Evolutionary conservation across 2,888 invertebrate species (phyloP).

Genomic region (Ramazzottius varieornatus): DNA sequence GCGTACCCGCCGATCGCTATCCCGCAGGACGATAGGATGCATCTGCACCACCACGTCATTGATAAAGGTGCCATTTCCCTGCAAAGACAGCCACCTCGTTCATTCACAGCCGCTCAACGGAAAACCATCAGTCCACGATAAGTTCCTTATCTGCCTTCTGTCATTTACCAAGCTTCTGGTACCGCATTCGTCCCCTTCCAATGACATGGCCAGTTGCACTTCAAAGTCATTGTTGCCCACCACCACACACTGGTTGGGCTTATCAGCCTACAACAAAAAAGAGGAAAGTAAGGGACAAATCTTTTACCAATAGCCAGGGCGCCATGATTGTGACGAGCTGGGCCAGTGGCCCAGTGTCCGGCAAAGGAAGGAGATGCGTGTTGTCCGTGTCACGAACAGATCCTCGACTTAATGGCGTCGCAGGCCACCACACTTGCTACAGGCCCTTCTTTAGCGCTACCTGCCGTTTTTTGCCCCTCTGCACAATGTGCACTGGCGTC

Average conservation of each 20-base stretch:
- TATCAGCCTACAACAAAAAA: not conserved
- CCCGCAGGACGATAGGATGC: slow-evolving; percentile 11
- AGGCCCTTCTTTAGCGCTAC: too few species aligned
- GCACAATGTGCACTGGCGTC: too few species aligned
- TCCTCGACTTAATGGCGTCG: too few species aligned
- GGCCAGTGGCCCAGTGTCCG: too few species aligned
- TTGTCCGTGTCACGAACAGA: too few species aligned
- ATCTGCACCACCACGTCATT: slow-evolving; percentile 12
- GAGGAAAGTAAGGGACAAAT: not conserved
- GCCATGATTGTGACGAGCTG: too few species aligned
- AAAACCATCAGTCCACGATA: too few species aligned
- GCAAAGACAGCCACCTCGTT: slow-evolving; percentile 2
- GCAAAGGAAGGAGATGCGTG: too few species aligned
- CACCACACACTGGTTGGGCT: not conserved
- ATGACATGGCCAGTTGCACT: slow-evolving; percentile 11
- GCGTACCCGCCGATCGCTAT: slow-evolving; percentile 11
- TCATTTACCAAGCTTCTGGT: slow-evolving; percentile 11
- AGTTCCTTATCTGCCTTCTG: too few species aligned
- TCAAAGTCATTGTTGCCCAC: slow-evolving; percentile 5
- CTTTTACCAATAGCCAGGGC: not conserved
- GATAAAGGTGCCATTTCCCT: slow-evolving; percentile 13
- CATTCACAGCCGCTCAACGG: too few species aligned
- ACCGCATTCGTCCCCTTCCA: slow-evolving; percentile 11
- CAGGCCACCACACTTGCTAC: too few species aligned
- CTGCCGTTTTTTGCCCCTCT: too few species aligned